These are phyloP conservation scores for Myanophis thanlyinensis DNA, from an alignment of 2,113 vertebrate genomes.

Conservation along the genomic window DNA sequence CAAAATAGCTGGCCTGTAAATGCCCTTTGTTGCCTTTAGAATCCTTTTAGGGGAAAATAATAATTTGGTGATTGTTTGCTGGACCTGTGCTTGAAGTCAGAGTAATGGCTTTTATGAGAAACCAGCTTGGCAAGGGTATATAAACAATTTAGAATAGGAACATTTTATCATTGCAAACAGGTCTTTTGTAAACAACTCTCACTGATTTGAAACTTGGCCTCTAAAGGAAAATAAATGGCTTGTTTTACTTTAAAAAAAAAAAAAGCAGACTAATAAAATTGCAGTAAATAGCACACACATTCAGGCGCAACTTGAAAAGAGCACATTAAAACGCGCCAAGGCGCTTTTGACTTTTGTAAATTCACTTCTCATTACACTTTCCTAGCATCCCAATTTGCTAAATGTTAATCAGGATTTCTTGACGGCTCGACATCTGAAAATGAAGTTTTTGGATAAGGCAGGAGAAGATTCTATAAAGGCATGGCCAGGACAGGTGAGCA, in stretches of 20 bases:
- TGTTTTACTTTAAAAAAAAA: slow-evolving; percentile 64
- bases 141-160: slow-evolving; percentile 62
- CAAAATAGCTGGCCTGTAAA: slow-evolving; percentile 44
- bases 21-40: slow-evolving; percentile 44
- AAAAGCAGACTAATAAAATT: slow-evolving; percentile 59
- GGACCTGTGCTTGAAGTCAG: slow-evolving; percentile 45
- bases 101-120: slow-evolving; percentile 67
- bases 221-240: slow-evolving; percentile 64
- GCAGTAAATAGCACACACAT: slow-evolving; percentile 58
- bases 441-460: slow-evolving; percentile 23
- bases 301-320: slow-evolving; percentile 62
- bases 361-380: slow-evolving; percentile 10
- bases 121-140: slow-evolving; percentile 60
- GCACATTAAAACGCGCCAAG: slow-evolving; percentile 58
- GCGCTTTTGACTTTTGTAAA: slow-evolving; percentile 48
- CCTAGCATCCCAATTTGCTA: slow-evolving; percentile 1
- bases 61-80: slow-evolving; percentile 69
- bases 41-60: slow-evolving; percentile 44
- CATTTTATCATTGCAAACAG: slow-evolving; percentile 59
- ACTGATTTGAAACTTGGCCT: slow-evolving; percentile 68
- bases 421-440: slow-evolving; percentile 29
- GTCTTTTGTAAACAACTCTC: slow-evolving; percentile 71
- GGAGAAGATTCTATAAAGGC: slow-evolving; percentile 45
- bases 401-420: slow-evolving; percentile 12
- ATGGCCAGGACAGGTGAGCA: slow-evolving; percentile 33